Base-by-base conservation (phyloP, 2,888 invertebrate species). In the Synergus itoensis region DNA sequence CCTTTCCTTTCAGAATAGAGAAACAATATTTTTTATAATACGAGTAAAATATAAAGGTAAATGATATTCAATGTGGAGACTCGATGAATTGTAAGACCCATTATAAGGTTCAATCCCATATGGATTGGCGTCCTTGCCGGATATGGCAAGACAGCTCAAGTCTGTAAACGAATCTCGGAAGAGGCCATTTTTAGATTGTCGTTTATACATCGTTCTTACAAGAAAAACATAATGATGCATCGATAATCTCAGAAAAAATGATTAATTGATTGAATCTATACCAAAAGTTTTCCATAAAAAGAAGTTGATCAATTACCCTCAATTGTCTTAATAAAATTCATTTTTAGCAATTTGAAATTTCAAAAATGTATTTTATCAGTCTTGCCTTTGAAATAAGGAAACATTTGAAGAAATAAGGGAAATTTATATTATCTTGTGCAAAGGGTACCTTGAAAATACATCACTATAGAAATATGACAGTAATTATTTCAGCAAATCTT, bases 111-210 rank as follows among this genome's bases (percentile, higher is more conserved):
- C 86, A 82, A 86, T 86, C 81, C 84, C 84, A 84, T 84, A 86
- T 82, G 83, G 81, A 86, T 81, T 82, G 80, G 81, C 88, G 90
- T 86, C 90, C 90, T 90, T 90, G 90, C 89, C 89, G 83, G 84
- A 89, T 89, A 89, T 88, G 89, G 90, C 82, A 83, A 89, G 89
- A 89, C 89, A 81, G 84, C 86, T 87, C 86, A 14, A 14, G 14
- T 28, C 62, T 53, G 28, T 48, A 73, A 57, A 45, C 65, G 67
- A 81, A 84, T 85, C 85, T 83, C 82, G 82, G 81, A 87, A 84
- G 83, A 79, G 81, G 77, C 64, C 79, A 78, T 83, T 87, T 85
- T 85, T 84, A 69, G 63, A 57, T 45, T 75, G 21, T 78, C 48
- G 73, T 78, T 69, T 78, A 73, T 53, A 14, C 48, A n/a, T 43